phyloP scores from a whole-genome alignment of 1,140 invertebrate species.

The Aphidius ervi region DNA sequence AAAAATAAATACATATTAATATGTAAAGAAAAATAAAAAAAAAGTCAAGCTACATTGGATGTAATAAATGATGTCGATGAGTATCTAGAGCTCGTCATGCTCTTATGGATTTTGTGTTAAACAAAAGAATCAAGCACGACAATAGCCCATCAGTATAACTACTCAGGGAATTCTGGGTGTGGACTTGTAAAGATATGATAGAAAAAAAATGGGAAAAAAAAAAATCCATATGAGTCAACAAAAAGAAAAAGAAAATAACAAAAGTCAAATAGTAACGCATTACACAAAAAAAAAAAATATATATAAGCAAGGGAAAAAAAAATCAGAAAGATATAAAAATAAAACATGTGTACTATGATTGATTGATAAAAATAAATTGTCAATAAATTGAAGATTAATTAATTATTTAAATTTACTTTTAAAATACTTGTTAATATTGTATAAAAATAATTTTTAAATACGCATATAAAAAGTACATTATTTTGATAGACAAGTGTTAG shows the following conservation, averaged over 20 bases:
- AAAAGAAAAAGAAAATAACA: neutral
- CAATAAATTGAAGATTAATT: no score
- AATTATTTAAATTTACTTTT: no score
- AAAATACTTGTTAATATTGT: no score
- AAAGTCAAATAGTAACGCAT: slow-evolving; percentile 5
- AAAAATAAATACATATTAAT: no score
- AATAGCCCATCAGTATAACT: slow-evolving; percentile 30
- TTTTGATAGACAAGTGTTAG: no score
- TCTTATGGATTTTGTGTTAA: slow-evolving; percentile 26
- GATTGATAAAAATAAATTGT: no score
- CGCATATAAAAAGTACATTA: no score
- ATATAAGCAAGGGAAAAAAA: neutral
- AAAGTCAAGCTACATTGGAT: slow-evolving; percentile 20
- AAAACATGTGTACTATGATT: no score
- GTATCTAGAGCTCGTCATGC: slow-evolving; percentile 29
- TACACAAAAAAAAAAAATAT: neutral
- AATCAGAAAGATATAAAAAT: no score
- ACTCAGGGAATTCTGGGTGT: slow-evolving; percentile 16
- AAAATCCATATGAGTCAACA: neutral
- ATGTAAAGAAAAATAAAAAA: slow-evolving; percentile 1
- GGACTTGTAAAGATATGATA: slow-evolving; percentile 11
- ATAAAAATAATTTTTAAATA: no score
- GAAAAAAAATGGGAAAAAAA: slow-evolving; percentile 7
- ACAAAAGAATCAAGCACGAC: slow-evolving; percentile 33
- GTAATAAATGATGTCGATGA: slow-evolving; percentile 30